Conservation (phyloP, 2,797 vertebrate species). For the Menidia menidia region DNA sequence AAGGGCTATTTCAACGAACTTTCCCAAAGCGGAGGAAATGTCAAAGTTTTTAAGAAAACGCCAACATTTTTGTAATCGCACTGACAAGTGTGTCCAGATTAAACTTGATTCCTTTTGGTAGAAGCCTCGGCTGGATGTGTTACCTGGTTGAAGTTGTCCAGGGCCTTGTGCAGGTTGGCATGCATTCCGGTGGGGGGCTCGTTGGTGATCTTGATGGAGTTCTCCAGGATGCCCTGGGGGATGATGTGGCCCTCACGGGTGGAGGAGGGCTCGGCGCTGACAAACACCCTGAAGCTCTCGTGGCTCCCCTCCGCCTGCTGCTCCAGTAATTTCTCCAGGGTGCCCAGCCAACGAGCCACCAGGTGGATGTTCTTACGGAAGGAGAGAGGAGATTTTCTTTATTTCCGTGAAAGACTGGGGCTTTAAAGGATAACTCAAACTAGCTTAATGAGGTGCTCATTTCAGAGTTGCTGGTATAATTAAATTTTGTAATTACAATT, state of each 20-base stretch:
- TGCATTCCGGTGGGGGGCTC: conserved; percentile 92
- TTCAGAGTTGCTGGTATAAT: conserved; percentile 33
- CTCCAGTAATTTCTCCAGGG: conserved; percentile 92
- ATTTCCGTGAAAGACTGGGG: conserved; percentile 35
- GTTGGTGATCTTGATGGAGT: conserved; percentile 94
- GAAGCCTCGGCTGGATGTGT: neutral
- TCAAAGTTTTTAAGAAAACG: no score
- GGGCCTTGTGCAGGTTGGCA: conserved; percentile 94
- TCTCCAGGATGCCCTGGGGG: conserved; percentile 95
- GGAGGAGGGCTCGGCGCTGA: conserved; percentile 92
- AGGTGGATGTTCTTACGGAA: conserved; percentile 91
- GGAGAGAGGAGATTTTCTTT: conserved; percentile 9
- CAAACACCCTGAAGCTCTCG: conserved; percentile 87
- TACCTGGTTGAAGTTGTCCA: conserved; percentile 97
- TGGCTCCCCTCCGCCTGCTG: conserved; percentile 85
- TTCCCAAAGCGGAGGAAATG: no score
- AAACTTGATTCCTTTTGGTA: no score
- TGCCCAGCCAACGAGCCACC: conserved; percentile 91
- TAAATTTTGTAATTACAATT: conserved; percentile 49
- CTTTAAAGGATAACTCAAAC: conserved; percentile 48
- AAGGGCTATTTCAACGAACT: no score
- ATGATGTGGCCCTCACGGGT: conserved; percentile 88
- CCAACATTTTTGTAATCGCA: no score
- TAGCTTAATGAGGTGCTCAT: conserved; percentile 42
- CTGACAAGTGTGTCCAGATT: no score